Base-by-base conservation (phyloP, 2,113 vertebrate genomes). In the Megalops atlanticus region DNA sequence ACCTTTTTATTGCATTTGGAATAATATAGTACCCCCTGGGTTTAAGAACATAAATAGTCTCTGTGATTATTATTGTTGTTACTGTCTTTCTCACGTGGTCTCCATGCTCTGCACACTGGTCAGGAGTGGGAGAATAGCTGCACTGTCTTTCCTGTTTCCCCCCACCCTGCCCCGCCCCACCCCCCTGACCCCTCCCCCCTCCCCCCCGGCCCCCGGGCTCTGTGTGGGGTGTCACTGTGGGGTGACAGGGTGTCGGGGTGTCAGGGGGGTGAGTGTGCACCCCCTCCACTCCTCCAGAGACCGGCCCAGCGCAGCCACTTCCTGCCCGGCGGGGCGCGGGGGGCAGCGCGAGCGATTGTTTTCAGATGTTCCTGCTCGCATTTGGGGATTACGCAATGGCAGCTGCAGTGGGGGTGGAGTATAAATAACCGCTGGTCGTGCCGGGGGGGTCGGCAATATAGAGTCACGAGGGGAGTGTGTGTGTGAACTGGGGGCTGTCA, bases 371-470 rank as follows among this genome's bases (percentile, higher is more conserved):
- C n/a, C 82, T 36, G 72, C 75, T 85, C 3, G 2, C 84, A 41
- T 88, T 88, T 82, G 81, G 80, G 78, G 54, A 43, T 88, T 87
- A 87, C 72, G 84, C 83, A 83, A 83, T 31, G 74, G 58, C 83
- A 76, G 90, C 90, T 88, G 86, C 75, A 79, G 84, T 80, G 58
- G 43, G 85, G 88, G 90, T 87, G 77, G 89, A 88, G 88, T 88
- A 5, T 27, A 35, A 0, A 82, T 82, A 58, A 86, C 86, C 79
- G 1, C 0, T 35, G 78, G 80, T 81, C 83, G 85, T 89, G 89
- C n/a, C n/a, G n/a, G n/a, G n/a, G n/a, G n/a, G n/a, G n/a, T 73
- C 54, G 78, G 80, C 83, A 78, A 47, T 33, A 4, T 84, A 84
- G 40, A 49, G 5, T 10, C 14, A 41, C 35, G 21, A 24, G 40